These are phyloP conservation scores for Clusia tigrina DNA, from an alignment of 2,888 invertebrate species.

Conservation along the genomic window DNA sequence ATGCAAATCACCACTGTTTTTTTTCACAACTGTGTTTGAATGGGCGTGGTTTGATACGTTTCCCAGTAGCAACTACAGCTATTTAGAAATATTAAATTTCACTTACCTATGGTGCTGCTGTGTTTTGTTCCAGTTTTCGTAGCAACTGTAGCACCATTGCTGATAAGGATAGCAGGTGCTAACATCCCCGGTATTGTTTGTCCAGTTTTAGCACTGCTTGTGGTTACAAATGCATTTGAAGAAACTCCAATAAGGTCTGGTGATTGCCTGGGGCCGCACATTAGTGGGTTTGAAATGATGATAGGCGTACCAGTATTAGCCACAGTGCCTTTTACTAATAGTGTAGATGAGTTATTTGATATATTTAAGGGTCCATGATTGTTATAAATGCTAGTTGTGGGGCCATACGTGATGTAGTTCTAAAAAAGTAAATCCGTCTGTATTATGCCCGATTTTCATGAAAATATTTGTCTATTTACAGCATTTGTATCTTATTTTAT, in stretches of 20 bases:
- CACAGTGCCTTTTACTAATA: constrained; percentile 44
- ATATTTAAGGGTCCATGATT: constrained; percentile 55
- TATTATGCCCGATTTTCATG: constrained; percentile 14
- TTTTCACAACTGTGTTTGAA: background rate
- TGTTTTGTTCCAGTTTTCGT: no score
- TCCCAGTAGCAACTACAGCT: no score
- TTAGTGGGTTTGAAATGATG: constrained; percentile 43
- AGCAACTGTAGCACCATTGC: constrained; percentile 38
- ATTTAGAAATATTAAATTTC: constrained; percentile 5
- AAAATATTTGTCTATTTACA: no score
- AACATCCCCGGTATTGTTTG: constrained; percentile 47
- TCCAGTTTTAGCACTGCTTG: constrained; percentile 33
- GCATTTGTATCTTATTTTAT: no score
- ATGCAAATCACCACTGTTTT: background rate
- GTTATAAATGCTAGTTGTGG: constrained; percentile 58
- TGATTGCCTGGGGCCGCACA: constrained; percentile 56
- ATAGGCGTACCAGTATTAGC: constrained; percentile 29
- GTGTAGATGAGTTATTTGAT: constrained; percentile 49
- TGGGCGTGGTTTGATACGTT: background rate
- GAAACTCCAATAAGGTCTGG: constrained; percentile 61
- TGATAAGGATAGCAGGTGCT: constrained; percentile 54
- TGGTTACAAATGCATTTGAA: constrained; percentile 49
- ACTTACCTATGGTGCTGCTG: constrained; percentile 51
- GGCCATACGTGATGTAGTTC: constrained; percentile 62
- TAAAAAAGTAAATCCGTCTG: constrained; percentile 31